These are phyloP conservation scores for Semaprochilodus insignis DNA, from an alignment of 2,797 vertebrate genomes.

Conservation along the genomic window DNA sequence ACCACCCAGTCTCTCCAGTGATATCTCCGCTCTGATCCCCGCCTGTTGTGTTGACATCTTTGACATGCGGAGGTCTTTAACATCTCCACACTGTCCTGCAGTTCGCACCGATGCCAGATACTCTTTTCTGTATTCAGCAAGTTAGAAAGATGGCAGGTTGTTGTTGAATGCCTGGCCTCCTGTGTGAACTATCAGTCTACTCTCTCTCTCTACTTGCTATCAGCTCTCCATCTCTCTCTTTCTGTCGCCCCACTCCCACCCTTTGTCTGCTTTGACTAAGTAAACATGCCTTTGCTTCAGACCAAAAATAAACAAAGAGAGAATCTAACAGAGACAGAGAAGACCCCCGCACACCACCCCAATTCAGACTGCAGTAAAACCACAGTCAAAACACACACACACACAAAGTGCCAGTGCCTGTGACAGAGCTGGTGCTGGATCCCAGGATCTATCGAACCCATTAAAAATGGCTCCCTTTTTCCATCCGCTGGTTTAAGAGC, in stretches of 20 bases:
- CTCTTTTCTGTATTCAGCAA: not conserved
- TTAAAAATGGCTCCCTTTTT: too few relatives aligned
- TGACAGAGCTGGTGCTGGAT: too few relatives aligned
- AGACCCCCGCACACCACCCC: not conserved
- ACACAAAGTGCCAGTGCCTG: not conserved
- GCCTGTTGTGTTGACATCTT: not conserved
- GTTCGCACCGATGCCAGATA: constrained; percentile 18
- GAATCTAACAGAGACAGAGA: constrained; percentile 2
- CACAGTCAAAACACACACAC: constrained; percentile 34
- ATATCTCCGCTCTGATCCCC: not conserved
- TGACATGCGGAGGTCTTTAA: not conserved
- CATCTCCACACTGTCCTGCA: not conserved
- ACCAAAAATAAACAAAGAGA: constrained; percentile 23
- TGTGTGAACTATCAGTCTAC: not conserved
- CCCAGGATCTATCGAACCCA: too few relatives aligned
- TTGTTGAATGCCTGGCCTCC: not conserved
- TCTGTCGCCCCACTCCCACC: not conserved
- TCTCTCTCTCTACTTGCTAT: not conserved
- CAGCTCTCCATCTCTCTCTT: not conserved
- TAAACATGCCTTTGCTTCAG: not conserved
- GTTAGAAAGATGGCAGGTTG: not conserved
- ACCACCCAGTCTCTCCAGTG: not conserved
- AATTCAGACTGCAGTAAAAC: constrained; percentile 22
- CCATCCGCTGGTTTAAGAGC: too few relatives aligned
- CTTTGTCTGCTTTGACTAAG: not conserved